Conservation (phyloP, 2,797 vertebrate genomes). For the Lagorchestes hirsutus region DNA sequence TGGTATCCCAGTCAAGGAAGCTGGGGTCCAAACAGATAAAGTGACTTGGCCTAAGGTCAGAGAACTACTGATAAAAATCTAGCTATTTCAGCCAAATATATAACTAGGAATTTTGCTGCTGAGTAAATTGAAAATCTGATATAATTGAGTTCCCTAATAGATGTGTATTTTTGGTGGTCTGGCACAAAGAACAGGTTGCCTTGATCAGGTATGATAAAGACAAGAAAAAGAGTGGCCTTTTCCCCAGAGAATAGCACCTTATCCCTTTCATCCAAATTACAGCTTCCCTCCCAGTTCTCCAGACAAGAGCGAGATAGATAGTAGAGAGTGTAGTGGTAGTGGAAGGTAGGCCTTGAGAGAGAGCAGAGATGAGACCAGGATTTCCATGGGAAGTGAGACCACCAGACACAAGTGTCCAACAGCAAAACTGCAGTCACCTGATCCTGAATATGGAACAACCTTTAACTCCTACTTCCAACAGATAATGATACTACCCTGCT, state of each 20-base stretch:
- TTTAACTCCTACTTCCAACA: neutral
- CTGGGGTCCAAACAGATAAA: neutral
- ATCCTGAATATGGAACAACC: neutral
- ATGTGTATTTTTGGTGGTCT: neutral
- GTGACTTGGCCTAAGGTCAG: neutral
- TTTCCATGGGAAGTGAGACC: neutral
- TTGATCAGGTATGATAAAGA: neutral
- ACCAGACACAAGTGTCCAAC: neutral
- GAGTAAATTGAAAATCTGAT: neutral
- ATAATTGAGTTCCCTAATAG: neutral
- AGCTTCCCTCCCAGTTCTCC: neutral
- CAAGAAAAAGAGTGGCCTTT: neutral
- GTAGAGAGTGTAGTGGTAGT: neutral
- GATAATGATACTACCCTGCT: neutral
- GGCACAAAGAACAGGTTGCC: neutral
- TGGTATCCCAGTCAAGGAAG: conserved; percentile 19
- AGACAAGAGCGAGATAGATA: neutral
- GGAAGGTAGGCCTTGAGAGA: neutral
- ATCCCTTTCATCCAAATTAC: neutral
- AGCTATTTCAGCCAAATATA: neutral
- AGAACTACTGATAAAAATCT: neutral
- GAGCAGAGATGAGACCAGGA: neutral
- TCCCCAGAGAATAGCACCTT: neutral
- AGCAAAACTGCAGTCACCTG: neutral
- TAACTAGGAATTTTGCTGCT: neutral